Conservation (phyloP, 2,797 vertebrate genomes). For the Valencia hispanica region DNA sequence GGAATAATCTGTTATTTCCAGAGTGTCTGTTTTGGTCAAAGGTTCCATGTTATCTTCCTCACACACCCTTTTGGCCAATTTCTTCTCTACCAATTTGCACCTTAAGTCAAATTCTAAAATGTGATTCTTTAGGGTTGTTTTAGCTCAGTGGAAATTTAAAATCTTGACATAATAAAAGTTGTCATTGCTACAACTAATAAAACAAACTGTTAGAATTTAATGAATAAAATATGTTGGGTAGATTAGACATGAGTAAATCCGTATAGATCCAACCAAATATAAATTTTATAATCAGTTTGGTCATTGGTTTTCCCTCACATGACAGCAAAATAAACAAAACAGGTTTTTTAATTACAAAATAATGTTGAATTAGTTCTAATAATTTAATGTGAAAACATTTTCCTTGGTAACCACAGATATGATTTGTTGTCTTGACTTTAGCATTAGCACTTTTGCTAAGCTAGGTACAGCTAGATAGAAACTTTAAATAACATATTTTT, state of each 20-base stretch:
- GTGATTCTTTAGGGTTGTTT: background rate
- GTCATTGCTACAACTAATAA: background rate
- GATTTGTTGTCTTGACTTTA: background rate
- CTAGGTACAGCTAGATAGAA: background rate
- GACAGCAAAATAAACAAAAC: background rate
- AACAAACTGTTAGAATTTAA: background rate
- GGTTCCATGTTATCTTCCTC: conserved; percentile 44
- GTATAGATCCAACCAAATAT: background rate
- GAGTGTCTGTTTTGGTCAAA: conserved; percentile 44
- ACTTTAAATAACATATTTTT: no score
- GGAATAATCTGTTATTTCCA: background rate
- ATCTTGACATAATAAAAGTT: background rate
- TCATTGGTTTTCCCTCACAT: background rate
- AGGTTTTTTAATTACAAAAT: background rate
- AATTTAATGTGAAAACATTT: background rate
- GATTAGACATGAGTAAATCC: background rate
- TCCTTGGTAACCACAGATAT: background rate
- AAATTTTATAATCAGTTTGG: background rate
- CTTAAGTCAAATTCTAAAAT: conserved; percentile 8
- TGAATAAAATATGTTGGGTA: background rate
- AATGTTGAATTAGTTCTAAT: background rate
- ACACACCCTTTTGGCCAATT: conserved; percentile 39
- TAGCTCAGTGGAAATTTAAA: background rate
- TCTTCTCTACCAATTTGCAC: conserved; percentile 18
- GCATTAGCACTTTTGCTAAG: background rate